These are phyloP conservation scores for Podotricha telesiphe DNA, from an alignment of 2,888 invertebrate genomes.

Conservation along the genomic window DNA sequence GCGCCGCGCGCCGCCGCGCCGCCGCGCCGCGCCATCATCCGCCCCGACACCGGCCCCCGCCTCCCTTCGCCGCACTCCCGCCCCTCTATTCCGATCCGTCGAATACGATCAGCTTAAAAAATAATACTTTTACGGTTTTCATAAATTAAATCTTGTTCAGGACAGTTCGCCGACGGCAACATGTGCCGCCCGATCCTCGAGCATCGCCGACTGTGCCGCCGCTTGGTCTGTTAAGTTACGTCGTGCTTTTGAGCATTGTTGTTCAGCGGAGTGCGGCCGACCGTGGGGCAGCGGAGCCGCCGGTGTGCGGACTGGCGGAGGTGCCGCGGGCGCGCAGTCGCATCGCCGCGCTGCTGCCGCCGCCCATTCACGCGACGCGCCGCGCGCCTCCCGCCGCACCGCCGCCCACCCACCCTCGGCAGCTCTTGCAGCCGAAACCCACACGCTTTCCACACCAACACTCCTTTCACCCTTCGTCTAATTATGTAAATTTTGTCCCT, in stretches of 20 bases:
- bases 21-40: conserved; percentile 74
- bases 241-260: conserved; percentile 81
- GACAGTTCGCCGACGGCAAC: conserved; percentile 77
- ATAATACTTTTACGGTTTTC: conserved; percentile 73
- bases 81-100: conserved; percentile 70
- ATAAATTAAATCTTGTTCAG: conserved; percentile 73
- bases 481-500: conserved; percentile 50
- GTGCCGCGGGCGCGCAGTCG: conserved; percentile 58
- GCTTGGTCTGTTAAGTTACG: conserved; percentile 71
- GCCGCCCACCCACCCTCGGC: conserved; percentile 21
- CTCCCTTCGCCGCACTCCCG: conserved; percentile 68
- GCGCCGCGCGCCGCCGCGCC: conserved; percentile 74
- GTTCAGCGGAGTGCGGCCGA: conserved; percentile 82
- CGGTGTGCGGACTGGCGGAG: conserved; percentile 82
- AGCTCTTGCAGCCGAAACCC: conserved; percentile 47
- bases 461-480: conserved; percentile 46
- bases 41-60: conserved; percentile 59
- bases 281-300: conserved; percentile 84
- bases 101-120: conserved; percentile 72
- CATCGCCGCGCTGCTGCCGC: conserved; percentile 53
- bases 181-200: conserved; percentile 74
- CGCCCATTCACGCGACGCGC: conserved; percentile 66
- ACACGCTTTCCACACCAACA: conserved; percentile 47
- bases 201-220: conserved; percentile 74
- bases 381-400: conserved; percentile 42